Percentiles rank a stretch among this genome's conserved stretches.
Evolutionary conservation across 2,113 vertebrate genomes (phyloP).

Genomic region (Trogon surrucura): DNA sequence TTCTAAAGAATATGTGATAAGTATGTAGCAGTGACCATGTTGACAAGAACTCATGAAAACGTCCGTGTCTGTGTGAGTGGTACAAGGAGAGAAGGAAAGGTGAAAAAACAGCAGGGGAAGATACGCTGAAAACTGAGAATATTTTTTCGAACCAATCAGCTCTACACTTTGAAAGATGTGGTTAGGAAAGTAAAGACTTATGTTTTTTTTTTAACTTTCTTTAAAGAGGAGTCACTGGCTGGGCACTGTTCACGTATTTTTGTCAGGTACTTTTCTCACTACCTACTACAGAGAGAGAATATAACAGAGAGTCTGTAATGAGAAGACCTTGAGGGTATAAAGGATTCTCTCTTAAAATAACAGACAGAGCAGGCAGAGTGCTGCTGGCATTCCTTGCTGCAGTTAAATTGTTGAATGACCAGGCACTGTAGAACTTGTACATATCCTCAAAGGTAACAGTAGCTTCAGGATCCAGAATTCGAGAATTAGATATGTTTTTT

Average conservation of each 20-base stretch:
- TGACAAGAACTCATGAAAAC: background rate
- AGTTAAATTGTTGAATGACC: background rate
- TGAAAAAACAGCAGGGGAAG: background rate
- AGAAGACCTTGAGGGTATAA: background rate
- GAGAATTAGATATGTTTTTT: background rate
- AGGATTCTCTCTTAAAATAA: background rate
- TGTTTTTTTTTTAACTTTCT: background rate
- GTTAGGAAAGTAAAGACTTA: background rate
- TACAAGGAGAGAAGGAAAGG: background rate
- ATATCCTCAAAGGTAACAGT: background rate
- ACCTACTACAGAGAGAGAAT: background rate
- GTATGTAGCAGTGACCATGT: background rate
- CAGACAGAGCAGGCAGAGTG: background rate
- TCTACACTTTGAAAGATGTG: background rate
- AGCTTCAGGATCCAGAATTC: background rate
- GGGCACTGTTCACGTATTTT: background rate
- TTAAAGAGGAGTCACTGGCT: background rate
- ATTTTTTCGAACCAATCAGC: background rate
- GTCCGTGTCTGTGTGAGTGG: accelerated
- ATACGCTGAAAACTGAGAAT: background rate
- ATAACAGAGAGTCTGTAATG: background rate
- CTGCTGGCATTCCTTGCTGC: background rate
- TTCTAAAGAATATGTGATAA: background rate
- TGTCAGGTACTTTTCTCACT: background rate
- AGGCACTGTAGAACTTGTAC: background rate